Evolutionary conservation across 2,888 invertebrate genomes (phyloP).

Genomic region (Spodoptera picta): DNA sequence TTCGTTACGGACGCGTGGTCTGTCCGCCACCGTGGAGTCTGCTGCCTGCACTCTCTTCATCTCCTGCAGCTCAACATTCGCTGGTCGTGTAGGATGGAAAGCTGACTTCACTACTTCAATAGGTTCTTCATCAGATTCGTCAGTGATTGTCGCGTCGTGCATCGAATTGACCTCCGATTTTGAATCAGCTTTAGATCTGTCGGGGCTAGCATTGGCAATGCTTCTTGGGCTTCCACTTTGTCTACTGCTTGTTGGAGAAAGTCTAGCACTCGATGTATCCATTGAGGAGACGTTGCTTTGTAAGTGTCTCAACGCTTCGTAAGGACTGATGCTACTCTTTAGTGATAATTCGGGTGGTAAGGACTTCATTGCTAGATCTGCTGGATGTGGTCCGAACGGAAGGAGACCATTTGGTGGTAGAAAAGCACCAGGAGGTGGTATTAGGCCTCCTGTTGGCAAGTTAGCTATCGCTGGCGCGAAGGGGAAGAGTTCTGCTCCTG

Average conservation of each 20-base stretch:
- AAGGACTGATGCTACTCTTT: constrained; percentile 89
- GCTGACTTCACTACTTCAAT: constrained; percentile 93
- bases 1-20: constrained; percentile 83
- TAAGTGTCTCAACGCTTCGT: constrained; percentile 85
- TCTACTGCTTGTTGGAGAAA: constrained; percentile 88
- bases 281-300: constrained; percentile 83
- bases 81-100: constrained; percentile 91
- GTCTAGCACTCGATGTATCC: constrained; percentile 82
- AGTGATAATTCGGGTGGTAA: constrained; percentile 85
- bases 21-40: constrained; percentile 89
- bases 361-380: constrained; percentile 83
- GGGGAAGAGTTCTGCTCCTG: constrained; percentile 82
- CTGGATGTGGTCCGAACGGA: constrained; percentile 87
- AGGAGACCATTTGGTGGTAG: constrained; percentile 87
- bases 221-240: constrained; percentile 88
- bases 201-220: constrained; percentile 79
- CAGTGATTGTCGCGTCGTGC: constrained; percentile 89
- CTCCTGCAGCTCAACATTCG: constrained; percentile 88
- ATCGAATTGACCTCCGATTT: constrained; percentile 90
- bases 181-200: constrained; percentile 86
- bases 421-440: constrained; percentile 89
- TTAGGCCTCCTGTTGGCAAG: constrained; percentile 82
- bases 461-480: constrained; percentile 82
- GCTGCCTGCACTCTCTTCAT: constrained; percentile 88
- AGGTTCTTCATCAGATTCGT: constrained; percentile 91